These are phyloP conservation scores for Leptinotarsa undecemlineata DNA, from an alignment of 1,140 invertebrate genomes.

Conservation along the genomic window DNA sequence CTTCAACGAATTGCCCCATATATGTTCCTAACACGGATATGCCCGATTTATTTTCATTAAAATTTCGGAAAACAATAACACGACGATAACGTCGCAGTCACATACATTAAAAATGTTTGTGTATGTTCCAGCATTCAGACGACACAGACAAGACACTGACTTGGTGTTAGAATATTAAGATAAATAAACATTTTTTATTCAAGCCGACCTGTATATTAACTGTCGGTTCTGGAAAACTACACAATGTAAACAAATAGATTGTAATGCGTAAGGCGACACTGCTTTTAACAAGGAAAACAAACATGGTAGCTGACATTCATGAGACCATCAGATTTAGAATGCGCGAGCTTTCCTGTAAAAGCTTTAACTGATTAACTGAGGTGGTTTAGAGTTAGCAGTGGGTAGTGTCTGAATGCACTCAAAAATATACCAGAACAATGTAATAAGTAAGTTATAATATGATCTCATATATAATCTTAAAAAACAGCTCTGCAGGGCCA, in stretches of 20 bases:
- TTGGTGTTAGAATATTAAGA: constrained; percentile 43
- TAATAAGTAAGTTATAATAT: too few relatives aligned
- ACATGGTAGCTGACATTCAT: constrained; percentile 25
- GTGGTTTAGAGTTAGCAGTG: too few relatives aligned
- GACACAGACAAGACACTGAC: constrained; percentile 31
- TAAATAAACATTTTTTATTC: constrained; percentile 44
- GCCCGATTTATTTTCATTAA: neutral
- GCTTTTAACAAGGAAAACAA: constrained; percentile 49
- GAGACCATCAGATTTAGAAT: neutral
- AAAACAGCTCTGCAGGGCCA: too few relatives aligned
- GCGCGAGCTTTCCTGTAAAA: too few relatives aligned
- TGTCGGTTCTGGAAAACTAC: constrained; percentile 37
- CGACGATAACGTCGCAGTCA: constrained; percentile 13
- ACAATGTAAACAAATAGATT: constrained; percentile 43
- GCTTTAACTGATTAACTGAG: too few relatives aligned
- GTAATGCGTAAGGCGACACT: constrained; percentile 45
- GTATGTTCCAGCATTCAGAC: constrained; percentile 27
- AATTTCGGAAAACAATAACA: constrained; percentile 23
- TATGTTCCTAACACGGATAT: neutral
- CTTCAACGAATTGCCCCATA: too few relatives aligned
- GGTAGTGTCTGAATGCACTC: too few relatives aligned
- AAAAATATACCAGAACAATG: too few relatives aligned
- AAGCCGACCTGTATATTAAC: constrained; percentile 40
- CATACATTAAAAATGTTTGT: constrained; percentile 32
- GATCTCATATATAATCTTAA: too few relatives aligned